Evolutionary conservation across 2,797 vertebrate genomes (phyloP).

Genomic region (Distichodus sexfasciatus): DNA sequence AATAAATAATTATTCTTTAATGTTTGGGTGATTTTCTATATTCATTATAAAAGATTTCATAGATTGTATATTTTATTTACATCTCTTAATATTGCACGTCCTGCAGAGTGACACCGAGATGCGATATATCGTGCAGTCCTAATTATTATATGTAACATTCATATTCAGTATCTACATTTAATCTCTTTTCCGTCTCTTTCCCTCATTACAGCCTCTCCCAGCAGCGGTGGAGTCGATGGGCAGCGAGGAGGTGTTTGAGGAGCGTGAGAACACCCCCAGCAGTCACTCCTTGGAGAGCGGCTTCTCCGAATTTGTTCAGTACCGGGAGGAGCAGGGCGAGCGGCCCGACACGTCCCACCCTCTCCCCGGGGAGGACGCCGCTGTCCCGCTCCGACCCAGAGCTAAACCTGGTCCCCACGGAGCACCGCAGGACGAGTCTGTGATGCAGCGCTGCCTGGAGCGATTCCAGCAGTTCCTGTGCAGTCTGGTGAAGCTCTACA

Average conservation of each 20-base stretch:
- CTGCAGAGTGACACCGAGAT: too few relatives aligned
- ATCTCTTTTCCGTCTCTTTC: not conserved
- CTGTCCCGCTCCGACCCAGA: slow-evolving; percentile 10
- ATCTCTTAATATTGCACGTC: too few relatives aligned
- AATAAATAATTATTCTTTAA: too few relatives aligned
- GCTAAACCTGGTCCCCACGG: slow-evolving; percentile 61
- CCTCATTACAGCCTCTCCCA: slow-evolving; percentile 44
- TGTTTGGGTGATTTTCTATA: too few relatives aligned
- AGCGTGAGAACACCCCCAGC: slow-evolving; percentile 78
- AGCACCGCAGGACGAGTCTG: slow-evolving; percentile 86
- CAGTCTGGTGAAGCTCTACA: slow-evolving; percentile 86
- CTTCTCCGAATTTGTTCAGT: slow-evolving; percentile 95
- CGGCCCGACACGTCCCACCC: slow-evolving; percentile 69
- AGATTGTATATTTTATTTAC: too few relatives aligned
- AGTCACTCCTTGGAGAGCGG: slow-evolving; percentile 85
- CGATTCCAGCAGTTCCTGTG: slow-evolving; percentile 94
- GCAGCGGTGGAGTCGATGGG: slow-evolving; percentile 66
- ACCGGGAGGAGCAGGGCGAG: slow-evolving; percentile 81
- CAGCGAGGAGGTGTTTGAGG: slow-evolving; percentile 82
- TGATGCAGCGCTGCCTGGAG: slow-evolving; percentile 97
- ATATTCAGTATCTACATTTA: too few relatives aligned
- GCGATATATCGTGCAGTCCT: too few relatives aligned
- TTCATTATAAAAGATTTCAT: too few relatives aligned
- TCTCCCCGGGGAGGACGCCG: slow-evolving; percentile 3
- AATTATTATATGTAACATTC: too few relatives aligned